These are phyloP conservation scores for Nephrotoma flavescens DNA, from an alignment of 2,888 invertebrate species.

Conservation along the genomic window DNA sequence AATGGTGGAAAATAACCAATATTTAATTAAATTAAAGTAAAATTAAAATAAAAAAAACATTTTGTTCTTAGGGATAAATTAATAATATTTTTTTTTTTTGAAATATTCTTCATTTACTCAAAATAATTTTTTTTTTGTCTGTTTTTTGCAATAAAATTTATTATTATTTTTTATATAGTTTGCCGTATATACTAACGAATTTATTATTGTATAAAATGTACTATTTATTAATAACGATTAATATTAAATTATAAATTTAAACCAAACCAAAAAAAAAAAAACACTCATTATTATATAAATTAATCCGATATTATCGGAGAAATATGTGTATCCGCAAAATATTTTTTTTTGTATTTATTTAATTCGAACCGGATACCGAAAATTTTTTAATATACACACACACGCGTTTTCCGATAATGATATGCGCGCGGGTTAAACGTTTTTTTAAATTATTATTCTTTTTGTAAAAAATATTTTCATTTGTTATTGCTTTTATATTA, in stretches of 20 bases:
- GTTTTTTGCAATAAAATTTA: background rate
- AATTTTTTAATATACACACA: background rate
- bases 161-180: background rate
- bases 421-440: background rate
- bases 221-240: background rate
- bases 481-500: background rate
- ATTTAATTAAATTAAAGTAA: background rate
- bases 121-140: background rate
- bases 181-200: background rate
- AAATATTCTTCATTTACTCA: background rate
- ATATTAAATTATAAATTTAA: background rate
- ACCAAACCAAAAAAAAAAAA: no score
- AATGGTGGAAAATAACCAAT: background rate
- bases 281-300: background rate
- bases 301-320: background rate
- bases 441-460: background rate
- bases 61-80: background rate
- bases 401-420: background rate
- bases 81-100: background rate
- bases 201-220: background rate
- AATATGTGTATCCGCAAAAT: background rate
- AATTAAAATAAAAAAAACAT: background rate
- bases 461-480: background rate
- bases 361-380: background rate
- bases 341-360: background rate